Base-by-base conservation (phyloP, 1,140 invertebrate genomes). In the Drosophila aff. region DNA sequence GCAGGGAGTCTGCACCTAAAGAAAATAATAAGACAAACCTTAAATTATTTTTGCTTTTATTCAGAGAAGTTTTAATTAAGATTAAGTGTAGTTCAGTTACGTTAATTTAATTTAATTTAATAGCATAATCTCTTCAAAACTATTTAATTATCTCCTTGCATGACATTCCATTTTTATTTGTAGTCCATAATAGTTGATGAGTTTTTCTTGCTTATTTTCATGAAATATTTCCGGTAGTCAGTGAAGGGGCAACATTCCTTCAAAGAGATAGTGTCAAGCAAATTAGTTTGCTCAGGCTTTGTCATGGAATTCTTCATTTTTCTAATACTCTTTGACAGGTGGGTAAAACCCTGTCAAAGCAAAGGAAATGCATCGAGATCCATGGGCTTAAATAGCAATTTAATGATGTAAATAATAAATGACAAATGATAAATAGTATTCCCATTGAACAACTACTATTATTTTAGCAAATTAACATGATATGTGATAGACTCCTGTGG, bases 241-340 rank as follows among this genome's bases (percentile, higher is more conserved):
- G 9, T 40, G 53, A 57, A 40, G 21, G 23, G 53, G 18, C 55
- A 41, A 61, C 13, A 61, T 64, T 64, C 55, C 55, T 61, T 41
- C 4, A 31, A 31, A 61, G 9, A 41, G 62, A 60, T 60, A 60
- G 13, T 60, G 58, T 21, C 53, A 59, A 40, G 26, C 23, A 8
- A 60, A 63, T 31, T 33, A 60, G 49, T 60, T 40, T 55, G 16
- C 33, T 55, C 18, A 55, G 13, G 18, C 33, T 55, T 38, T 38
- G 18, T 38, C 13, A 2, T 16, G 52, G 15, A 55, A 23, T 38
- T 55, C 52, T 38, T 55, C 33, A 23, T 38, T 55, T 38, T 23
- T 3, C 23, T 38, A 55, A 38, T 38, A 38, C 33, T 11, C 18
- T 16, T 0, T 38, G 52, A 55, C 52, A 55, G 15, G 33, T 55